Conservation (phyloP, 2,797 vertebrate genomes). For the Pelochelys cantorii region DNA sequence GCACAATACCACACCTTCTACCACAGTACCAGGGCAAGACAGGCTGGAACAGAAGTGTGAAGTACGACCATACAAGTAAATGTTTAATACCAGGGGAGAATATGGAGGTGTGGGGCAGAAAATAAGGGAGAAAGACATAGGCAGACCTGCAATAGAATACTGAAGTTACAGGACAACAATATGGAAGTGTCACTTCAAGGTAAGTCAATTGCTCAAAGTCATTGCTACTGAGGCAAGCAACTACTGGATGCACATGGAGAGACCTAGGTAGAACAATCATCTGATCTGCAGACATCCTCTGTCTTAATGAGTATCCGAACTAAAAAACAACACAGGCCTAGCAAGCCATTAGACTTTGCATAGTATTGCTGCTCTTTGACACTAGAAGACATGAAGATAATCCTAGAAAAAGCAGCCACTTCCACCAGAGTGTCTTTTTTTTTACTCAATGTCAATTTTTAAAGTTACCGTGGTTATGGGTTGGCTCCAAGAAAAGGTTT, state of each 20-base stretch:
- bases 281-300: neutral
- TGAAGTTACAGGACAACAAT: neutral
- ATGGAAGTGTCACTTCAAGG: neutral
- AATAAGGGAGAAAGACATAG: neutral
- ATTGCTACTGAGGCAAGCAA: neutral
- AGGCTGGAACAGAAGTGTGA: neutral
- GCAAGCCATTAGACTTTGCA: neutral
- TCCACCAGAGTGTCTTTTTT: no score
- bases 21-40: neutral
- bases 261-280: rapidly evolving
- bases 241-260: rapidly evolving
- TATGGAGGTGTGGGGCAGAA: neutral
- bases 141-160: neutral
- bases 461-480: constrained; percentile 90
- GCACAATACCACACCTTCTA: neutral
- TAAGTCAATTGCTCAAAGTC: neutral
- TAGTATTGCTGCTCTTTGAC: neutral
- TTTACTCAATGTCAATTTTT: neutral
- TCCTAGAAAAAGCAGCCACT: neutral
- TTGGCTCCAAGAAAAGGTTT: constrained; percentile 92
- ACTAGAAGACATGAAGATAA: neutral
- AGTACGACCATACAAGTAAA: neutral
- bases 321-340: neutral
- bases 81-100: neutral
- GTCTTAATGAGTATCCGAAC: neutral